Evolutionary conservation across 2,888 invertebrate genomes (phyloP).

Genomic region (Caradrina kadenii): DNA sequence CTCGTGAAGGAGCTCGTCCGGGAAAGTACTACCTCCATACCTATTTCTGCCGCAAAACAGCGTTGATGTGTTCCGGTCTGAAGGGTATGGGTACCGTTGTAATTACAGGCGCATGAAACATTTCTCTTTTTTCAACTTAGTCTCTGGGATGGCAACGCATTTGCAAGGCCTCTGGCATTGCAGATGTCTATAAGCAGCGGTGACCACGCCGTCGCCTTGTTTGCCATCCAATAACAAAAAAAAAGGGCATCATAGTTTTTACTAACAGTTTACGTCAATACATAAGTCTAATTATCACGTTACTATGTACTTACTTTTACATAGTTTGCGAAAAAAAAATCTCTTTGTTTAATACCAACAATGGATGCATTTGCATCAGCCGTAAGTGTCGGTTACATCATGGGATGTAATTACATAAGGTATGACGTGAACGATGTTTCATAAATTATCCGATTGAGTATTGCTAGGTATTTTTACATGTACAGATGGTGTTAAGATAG

Average conservation of each 20-base stretch:
- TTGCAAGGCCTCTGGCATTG: too few species aligned
- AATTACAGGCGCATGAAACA: too few species aligned
- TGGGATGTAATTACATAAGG: conserved; percentile 63
- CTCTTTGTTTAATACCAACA: conserved; percentile 36
- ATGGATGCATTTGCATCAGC: conserved; percentile 35
- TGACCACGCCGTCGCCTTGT: too few species aligned
- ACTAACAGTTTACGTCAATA: background rate
- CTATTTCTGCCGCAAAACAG: too few species aligned
- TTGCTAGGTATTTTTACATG: conserved; percentile 23
- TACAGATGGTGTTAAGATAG: conserved; percentile 14
- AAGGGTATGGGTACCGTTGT: too few species aligned
- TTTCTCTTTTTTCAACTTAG: too few species aligned
- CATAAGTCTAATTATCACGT: background rate
- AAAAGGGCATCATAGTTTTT: conserved; percentile 12
- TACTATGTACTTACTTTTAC: background rate
- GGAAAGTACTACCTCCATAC: too few species aligned
- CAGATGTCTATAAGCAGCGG: too few species aligned
- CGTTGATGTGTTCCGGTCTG: too few species aligned
- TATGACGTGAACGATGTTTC: conserved; percentile 59
- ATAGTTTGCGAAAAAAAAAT: conserved; percentile 20
- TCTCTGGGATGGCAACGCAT: too few species aligned
- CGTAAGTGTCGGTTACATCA: conserved; percentile 42
- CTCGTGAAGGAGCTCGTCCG: too few species aligned
- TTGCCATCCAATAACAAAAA: too few species aligned
- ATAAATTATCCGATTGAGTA: conserved; percentile 53